Percentiles rank a stretch among this genome's conserved stretches.
Conservation (phyloP, 2,113 vertebrate species). For the Petrocephalus microphthalmus region DNA sequence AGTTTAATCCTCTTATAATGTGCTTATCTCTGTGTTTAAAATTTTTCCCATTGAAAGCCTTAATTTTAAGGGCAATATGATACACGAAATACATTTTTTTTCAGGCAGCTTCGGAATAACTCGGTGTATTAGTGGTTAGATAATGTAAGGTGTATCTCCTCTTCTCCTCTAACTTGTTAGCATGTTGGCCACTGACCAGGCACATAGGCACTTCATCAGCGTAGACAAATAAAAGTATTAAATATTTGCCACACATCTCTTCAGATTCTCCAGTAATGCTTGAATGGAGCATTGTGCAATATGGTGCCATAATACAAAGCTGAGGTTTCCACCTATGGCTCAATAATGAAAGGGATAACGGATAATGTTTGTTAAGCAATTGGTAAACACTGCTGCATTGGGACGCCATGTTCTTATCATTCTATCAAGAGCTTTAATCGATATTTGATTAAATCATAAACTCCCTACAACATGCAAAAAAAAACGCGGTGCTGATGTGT, state of each 20-base stretch:
- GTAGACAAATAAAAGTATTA: not conserved
- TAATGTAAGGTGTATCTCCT: not conserved
- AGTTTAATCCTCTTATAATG: not conserved
- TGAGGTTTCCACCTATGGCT: conserved; percentile 38
- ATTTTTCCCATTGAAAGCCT: not conserved
- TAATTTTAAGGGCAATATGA: not conserved
- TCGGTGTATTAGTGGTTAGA: not conserved
- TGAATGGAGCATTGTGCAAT: conserved; percentile 34
- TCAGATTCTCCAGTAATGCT: not conserved
- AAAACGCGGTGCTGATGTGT: conserved; percentile 42
- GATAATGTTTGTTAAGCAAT: conserved; percentile 46
- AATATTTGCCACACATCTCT: not conserved
- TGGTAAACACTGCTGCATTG: conserved; percentile 48
- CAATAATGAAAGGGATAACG: conserved; percentile 45
- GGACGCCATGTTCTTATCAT: conserved; percentile 47
- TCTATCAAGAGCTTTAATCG: conserved; percentile 52
- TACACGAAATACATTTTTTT: not conserved
- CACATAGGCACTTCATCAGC: not conserved
- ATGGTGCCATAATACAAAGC: conserved; percentile 42
- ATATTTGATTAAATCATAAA: conserved; percentile 59
- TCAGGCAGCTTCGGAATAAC: not conserved
- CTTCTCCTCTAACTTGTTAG: not conserved
- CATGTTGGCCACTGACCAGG: not conserved
- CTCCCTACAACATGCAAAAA: conserved; percentile 54
- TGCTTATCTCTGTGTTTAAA: not conserved